Evolutionary conservation across 2,113 vertebrate genomes (phyloP).

Genomic region (Halcyon senegalensis): DNA sequence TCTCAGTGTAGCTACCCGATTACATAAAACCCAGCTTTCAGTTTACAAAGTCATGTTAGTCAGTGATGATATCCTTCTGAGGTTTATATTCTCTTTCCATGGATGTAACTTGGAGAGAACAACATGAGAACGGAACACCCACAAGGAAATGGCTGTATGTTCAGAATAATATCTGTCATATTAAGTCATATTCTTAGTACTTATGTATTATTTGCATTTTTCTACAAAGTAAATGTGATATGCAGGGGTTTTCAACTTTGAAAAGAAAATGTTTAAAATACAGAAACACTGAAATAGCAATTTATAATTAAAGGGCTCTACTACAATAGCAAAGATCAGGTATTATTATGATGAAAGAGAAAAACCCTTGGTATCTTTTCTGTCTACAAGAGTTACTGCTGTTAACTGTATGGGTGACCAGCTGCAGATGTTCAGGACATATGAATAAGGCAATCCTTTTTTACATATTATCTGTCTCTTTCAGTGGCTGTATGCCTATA

Average conservation of each 20-base stretch:
- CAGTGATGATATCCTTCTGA: not conserved
- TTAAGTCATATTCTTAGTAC: not conserved
- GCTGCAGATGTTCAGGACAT: not conserved
- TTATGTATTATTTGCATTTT: not conserved
- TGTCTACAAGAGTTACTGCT: not conserved
- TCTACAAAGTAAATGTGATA: not conserved
- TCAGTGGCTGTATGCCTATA: not conserved
- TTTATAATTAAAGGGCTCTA: not conserved
- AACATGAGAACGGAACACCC: not conserved
- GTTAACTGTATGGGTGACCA: not conserved
- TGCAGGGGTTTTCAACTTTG: not conserved
- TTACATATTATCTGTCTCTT: not conserved
- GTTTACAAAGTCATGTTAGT: not conserved
- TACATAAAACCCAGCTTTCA: not conserved
- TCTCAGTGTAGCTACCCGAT: not conserved
- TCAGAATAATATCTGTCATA: not conserved
- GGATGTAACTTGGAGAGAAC: not conserved
- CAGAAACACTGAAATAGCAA: not conserved
- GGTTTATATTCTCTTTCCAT: not conserved
- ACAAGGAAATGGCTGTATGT: not conserved
- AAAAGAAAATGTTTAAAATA: not conserved
- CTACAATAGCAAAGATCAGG: not conserved
- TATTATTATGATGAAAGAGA: not conserved
- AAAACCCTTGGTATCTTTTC: not conserved
- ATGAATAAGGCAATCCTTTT: not conserved